These are phyloP conservation scores for Pristiophorus japonicus DNA, from an alignment of 2,113 vertebrate genomes.

Conservation along the genomic window DNA sequence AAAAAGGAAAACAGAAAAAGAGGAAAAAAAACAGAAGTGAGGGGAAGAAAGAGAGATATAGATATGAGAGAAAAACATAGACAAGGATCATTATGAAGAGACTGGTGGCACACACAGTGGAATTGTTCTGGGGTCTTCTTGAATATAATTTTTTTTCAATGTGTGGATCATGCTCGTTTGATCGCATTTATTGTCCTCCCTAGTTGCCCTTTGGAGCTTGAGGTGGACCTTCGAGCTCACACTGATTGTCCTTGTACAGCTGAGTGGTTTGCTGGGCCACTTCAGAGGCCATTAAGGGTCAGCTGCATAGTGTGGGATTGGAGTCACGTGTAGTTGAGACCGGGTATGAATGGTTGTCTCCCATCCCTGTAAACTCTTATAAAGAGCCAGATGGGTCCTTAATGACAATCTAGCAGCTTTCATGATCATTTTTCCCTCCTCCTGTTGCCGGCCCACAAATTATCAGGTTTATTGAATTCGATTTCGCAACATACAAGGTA, in stretches of 20 bases:
- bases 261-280: not conserved
- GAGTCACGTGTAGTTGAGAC: not conserved
- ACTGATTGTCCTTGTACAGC: too few species aligned
- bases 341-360: not conserved
- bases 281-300: not conserved
- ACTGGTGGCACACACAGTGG: not conserved
- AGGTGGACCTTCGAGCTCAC: too few species aligned
- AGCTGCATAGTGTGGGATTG: not conserved
- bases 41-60: not conserved
- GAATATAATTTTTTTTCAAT: too few species aligned
- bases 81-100: not conserved
- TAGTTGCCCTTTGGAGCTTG: too few species aligned
- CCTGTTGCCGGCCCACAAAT: not conserved
- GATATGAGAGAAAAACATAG: not conserved
- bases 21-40: too few species aligned
- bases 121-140: not conserved
- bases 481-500: not conserved
- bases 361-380: not conserved
- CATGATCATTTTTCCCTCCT: not conserved
- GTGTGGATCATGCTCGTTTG: too few species aligned
- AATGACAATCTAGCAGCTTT: not conserved
- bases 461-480: not conserved
- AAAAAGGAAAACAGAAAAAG: too few species aligned
- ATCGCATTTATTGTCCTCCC: too few species aligned
- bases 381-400: not conserved